Evolutionary conservation across 2,888 invertebrate genomes (phyloP).

Genomic region (Acleris emargana): DNA sequence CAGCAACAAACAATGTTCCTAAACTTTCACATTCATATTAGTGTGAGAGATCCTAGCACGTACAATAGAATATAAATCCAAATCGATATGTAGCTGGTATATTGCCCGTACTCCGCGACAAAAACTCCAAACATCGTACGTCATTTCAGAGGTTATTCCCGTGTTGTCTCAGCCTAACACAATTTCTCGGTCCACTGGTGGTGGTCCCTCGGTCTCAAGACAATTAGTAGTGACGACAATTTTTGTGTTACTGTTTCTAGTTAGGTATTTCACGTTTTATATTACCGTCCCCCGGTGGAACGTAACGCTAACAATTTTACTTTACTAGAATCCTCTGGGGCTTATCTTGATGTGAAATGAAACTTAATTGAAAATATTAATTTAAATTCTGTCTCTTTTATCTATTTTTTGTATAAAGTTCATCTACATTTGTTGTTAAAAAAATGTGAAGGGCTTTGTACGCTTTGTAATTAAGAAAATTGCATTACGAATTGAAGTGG

Average conservation of each 20-base stretch:
- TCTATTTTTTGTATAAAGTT: not conserved
- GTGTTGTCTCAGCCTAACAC: constrained; percentile 70
- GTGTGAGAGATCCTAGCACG: too few relatives aligned
- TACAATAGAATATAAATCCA: too few relatives aligned
- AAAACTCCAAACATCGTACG: constrained; percentile 37
- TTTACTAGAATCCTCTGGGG: constrained; percentile 32
- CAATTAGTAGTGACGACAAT: constrained; percentile 76
- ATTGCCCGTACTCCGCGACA: constrained; percentile 11
- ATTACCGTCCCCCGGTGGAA: constrained; percentile 28
- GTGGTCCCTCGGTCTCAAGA: constrained; percentile 73
- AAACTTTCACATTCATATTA: too few relatives aligned
- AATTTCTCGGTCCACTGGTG: constrained; percentile 75
- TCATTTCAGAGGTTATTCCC: constrained; percentile 44
- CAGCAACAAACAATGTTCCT: too few relatives aligned
- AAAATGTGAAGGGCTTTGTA: constrained; percentile 34
- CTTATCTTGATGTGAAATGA: constrained; percentile 22
- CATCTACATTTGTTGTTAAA: constrained; percentile 15
- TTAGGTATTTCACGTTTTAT: constrained; percentile 36
- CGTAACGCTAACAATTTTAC: constrained; percentile 33
- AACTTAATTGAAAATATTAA: constrained; percentile 32
- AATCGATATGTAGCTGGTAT: too few relatives aligned
- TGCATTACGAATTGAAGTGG: too few relatives aligned
- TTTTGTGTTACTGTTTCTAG: constrained; percentile 61
- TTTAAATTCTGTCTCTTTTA: constrained; percentile 16
- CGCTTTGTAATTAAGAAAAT: too few relatives aligned